Base-by-base conservation (phyloP, 2,113 vertebrate species). In the Natator depressus region DNA sequence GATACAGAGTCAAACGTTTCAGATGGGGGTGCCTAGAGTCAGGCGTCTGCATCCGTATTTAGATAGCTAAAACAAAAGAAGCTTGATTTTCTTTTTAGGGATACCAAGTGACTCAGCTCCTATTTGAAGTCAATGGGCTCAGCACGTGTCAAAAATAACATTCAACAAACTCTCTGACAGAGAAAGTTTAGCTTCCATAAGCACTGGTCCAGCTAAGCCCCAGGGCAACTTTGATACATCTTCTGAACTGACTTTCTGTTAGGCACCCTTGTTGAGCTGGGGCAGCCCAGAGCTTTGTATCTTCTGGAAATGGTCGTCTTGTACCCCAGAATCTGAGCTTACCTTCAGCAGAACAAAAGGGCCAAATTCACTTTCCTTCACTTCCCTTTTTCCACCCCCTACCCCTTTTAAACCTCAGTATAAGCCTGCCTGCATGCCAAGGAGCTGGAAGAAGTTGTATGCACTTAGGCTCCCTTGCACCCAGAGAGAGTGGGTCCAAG, bases 11-110 rank as follows among this genome's bases (percentile, higher is more conserved):
- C 88, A 93, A 95, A 97, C 86, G 79, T 93, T 78, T 95, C 85
- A 88, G 95, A 94, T 72, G 91, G 88, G 88, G 91, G 95, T 93
- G 97, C 95, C 87, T 95, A 94, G 96, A 96, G 96, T 79, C 85
- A 35, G 96, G 83, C 50, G 85, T 85, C 93, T 93, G 88, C 94
- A 96, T 91, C 94, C 93, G 79, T 42, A 91, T 95, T 96, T 94
- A 94, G 92, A 65, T 85, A 95, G 94, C 10, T 49, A 84, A 89
- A 79, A 50, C 42, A 92, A 91, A 95, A 95, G 80, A 62, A 0
- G 7, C 78, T 90, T 93, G 53, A 82, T 85, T 91, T 96, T 96
- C 96, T 97, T 97, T 97, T 96, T 93, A 95, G 97, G 94, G 95
- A 96, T 93, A 90, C 79, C 96, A 96, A 96, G 95, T 3, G 12